A percentile compares a stretch with the other conserved stretches of the same genome.
Evolutionary conservation across 2,888 invertebrate species (phyloP).

Genomic region (Habroteleia sp.): DNA sequence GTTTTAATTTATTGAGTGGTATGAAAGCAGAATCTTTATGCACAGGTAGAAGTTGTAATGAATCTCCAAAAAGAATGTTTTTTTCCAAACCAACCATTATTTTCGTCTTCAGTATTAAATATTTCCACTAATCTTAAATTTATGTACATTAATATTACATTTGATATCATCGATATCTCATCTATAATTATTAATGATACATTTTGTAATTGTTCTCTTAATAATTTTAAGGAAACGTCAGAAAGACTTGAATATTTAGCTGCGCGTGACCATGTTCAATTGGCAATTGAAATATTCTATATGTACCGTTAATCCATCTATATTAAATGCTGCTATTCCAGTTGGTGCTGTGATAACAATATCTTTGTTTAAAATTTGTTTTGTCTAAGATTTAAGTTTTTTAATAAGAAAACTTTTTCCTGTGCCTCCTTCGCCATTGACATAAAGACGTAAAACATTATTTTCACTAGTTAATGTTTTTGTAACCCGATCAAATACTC

Average conservation of each 20-base stretch:
- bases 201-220: not conserved
- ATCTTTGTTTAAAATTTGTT: not conserved
- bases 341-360: not conserved
- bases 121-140: conserved; percentile 69
- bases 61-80: conserved; percentile 70
- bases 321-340: not conserved
- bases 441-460: not conserved
- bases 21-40: conserved; percentile 67
- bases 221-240: not conserved
- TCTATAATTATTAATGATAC: conserved; percentile 69
- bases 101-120: conserved; percentile 68
- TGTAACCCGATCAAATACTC: not conserved
- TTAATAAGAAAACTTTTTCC: not conserved
- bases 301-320: not conserved
- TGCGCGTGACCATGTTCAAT: not conserved
- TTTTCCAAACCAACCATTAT: conserved; percentile 72
- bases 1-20: conserved; percentile 61
- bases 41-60: conserved; percentile 72
- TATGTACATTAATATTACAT: conserved; percentile 68
- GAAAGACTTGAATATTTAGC: not conserved
- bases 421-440: not conserved
- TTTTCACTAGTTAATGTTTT: not conserved
- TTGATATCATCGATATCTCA: conserved; percentile 66
- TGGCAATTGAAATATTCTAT: not conserved
- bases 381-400: not conserved